phyloP scores from a whole-genome alignment of 2,888 invertebrate genomes.

The Caenorhabditis sp. region DNA sequence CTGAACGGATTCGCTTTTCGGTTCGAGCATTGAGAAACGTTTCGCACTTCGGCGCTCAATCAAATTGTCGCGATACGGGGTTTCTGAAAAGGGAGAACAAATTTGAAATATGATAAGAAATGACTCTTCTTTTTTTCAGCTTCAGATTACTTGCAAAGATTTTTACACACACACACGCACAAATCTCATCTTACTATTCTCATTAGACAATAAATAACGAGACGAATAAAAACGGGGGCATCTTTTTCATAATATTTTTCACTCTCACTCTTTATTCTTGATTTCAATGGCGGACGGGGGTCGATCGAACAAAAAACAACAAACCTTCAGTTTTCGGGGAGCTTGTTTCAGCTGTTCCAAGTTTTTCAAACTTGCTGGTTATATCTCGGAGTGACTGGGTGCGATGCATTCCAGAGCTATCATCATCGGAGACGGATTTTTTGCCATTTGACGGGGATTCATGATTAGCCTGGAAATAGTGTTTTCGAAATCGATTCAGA shows the following conservation, averaged over 20 bases:
- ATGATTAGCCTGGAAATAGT: neutral
- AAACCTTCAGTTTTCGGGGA: constrained; percentile 20
- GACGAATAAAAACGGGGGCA: constrained; percentile 1
- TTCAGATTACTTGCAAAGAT: constrained; percentile 9
- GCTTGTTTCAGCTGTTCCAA: constrained; percentile 21
- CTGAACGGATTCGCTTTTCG: constrained; percentile 7
- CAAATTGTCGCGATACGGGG: constrained; percentile 29
- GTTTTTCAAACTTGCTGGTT: constrained; percentile 59
- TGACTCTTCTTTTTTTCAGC: neutral
- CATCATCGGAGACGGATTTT: constrained; percentile 10
- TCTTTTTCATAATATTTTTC: neutral
- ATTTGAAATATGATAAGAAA: neutral
- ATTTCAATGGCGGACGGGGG: neutral
- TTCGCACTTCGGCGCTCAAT: constrained; percentile 26
- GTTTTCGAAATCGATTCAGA: neutral
- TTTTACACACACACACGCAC: neutral
- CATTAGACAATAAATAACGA: constrained; percentile 8
- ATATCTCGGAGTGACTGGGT: constrained; percentile 64
- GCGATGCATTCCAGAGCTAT: constrained; percentile 46
- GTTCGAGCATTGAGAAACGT: constrained; percentile 35
- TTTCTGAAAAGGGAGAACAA: constrained; percentile 19
- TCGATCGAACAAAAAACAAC: constrained; percentile 11
- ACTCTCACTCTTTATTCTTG: no score
- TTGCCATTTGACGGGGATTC: neutral
- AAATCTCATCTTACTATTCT: constrained; percentile 6